A percentile compares a stretch with the other conserved stretches of the same genome.
phyloP scores from a whole-genome alignment of 2,113 vertebrate genomes.

The Probosciger aterrimus region DNA sequence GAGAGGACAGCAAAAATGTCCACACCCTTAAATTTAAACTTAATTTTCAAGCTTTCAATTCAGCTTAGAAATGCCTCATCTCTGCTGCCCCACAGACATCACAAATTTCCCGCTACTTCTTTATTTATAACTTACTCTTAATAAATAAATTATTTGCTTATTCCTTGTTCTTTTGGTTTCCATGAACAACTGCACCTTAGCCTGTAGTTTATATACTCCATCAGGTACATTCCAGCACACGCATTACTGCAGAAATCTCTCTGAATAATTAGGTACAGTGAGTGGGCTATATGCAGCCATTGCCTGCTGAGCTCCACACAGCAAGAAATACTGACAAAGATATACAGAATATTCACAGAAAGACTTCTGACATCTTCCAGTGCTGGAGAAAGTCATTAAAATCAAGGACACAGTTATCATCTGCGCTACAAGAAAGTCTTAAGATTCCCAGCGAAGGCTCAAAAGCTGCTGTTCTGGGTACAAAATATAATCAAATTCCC shows the following conservation, averaged over 20 bases:
- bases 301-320: not conserved
- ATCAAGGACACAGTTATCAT: not conserved
- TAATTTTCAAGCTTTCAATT: not conserved
- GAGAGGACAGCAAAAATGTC: not conserved
- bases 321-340: not conserved
- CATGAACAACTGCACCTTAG: not conserved
- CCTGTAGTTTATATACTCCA: not conserved
- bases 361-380: not conserved
- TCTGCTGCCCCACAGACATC: not conserved
- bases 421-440: not conserved
- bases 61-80: not conserved
- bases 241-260: not conserved
- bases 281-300: not conserved
- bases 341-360: not conserved
- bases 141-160: not conserved
- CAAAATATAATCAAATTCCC: not conserved
- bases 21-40: not conserved
- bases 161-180: not conserved
- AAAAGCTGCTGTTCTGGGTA: not conserved
- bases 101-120: not conserved
- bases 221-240: not conserved
- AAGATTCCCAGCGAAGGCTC: not conserved
- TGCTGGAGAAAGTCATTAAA: not conserved
- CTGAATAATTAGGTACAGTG: not conserved
- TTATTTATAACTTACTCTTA: not conserved